phyloP scores from a whole-genome alignment of 2,113 vertebrate species.

The Psittacus erithacus region DNA sequence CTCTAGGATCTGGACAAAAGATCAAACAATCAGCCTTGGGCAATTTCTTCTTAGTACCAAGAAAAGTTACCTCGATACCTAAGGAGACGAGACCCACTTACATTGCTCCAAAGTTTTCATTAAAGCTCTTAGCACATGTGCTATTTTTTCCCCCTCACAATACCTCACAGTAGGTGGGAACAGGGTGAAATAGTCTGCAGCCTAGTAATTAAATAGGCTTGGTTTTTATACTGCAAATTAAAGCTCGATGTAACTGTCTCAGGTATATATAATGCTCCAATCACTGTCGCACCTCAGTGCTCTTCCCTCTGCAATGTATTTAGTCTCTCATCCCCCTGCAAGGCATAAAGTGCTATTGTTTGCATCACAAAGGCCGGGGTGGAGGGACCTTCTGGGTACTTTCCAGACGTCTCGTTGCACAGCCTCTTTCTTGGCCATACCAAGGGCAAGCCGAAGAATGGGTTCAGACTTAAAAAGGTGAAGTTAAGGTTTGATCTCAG shows the following conservation, averaged over 20 bases:
- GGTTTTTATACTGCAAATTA: not conserved
- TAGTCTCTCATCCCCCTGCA: not conserved
- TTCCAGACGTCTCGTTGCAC: not conserved
- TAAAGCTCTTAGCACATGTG: not conserved
- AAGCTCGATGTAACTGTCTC: not conserved
- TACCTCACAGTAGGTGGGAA: slow-evolving; percentile 30
- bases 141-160: slow-evolving; percentile 42
- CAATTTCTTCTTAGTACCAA: not conserved
- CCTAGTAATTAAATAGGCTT: slow-evolving; percentile 39
- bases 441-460: not conserved
- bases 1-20: slow-evolving; percentile 21
- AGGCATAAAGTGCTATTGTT: not conserved
- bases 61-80: slow-evolving; percentile 11
- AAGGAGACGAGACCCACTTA: not conserved
- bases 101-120: not conserved
- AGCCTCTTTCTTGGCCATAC: not conserved
- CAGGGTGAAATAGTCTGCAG: slow-evolving; percentile 41
- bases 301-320: not conserved
- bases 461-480: not conserved
- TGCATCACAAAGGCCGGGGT: not conserved
- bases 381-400: not conserved
- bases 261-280: not conserved
- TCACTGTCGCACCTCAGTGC: not conserved
- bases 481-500: not conserved
- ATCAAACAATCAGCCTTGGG: slow-evolving; percentile 9